Base-by-base conservation (phyloP, 30 jellyfish, hydroid and myxozoan species). In the Kudoa iwatai region DNA sequence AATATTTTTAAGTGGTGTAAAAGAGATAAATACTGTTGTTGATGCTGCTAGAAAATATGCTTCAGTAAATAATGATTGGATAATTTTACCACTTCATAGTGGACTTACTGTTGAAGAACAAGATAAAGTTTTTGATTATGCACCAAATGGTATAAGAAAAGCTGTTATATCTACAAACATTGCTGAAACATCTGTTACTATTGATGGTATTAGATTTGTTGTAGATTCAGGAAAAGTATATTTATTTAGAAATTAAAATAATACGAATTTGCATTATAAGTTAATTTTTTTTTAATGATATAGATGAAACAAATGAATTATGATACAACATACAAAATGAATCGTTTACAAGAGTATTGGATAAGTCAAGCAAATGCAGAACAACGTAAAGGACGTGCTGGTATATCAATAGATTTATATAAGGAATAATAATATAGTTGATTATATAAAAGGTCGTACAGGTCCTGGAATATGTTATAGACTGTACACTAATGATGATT, bases 401-500 rank as follows among this genome's bases (percentile, higher is more conserved):
- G 91, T 69, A 20, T 42, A 39, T 7, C 3, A 41, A 39, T 28
- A n/a, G n/a, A n/a, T n/a, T n/a, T n/a, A n/a, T 6, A 28, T 28
- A 28, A 28, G 36, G 13, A 6, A 28, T 28, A 13, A 6, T 7
- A 13, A 28, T 28, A 13, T 28, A 28, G 36, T 7, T 28, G 36
- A 28, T n/a, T n/a, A n/a, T n/a, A n/a, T n/a, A n/a, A n/a, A 23
- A 77, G 96, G 96, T 25, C 82, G 96, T 3, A 77, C 96, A 2
- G 96, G 96, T 11, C 96, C 96, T 28, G 96, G 96, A 4, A 86
- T 77, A 13, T 77, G 96, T 39, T 77, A 54, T 36, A 84, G 96
- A 16, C 59, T 77, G 3, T 77, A 62, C 33, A 50, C 88, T 23
- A 85, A 64, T 15, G 84, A 62, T 20, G 96, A 77, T 39, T 77